A percentile compares a stretch with the other conserved stretches of the same genome.
These are phyloP conservation scores for Cladopsammia gracilis DNA, from an alignment of 64 coral and sea anemone species.

Conservation along the genomic window DNA sequence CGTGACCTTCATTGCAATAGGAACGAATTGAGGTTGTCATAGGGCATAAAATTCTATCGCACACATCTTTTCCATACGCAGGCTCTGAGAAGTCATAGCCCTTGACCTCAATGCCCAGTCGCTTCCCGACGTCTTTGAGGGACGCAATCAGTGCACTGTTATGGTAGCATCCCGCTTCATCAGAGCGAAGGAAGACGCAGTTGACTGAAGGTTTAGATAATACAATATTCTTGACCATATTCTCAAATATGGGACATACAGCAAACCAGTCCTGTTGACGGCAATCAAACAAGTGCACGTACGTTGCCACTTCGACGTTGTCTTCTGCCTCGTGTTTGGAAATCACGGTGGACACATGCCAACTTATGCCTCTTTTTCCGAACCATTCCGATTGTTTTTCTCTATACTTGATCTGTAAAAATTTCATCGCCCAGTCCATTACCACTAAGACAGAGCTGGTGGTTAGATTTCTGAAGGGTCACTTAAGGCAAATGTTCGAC, in stretches of 20 bases:
- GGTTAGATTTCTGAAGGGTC: not conserved
- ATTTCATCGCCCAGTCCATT: slow-evolving; percentile 7
- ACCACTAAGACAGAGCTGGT: not conserved
- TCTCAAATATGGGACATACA: slow-evolving; percentile 34
- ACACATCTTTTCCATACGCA: slow-evolving; percentile 73
- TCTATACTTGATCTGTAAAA: not conserved
- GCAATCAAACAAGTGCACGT: slow-evolving; percentile 15
- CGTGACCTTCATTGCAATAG: slow-evolving; percentile 53
- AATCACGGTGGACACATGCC: slow-evolving; percentile 18
- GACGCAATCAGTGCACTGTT: slow-evolving; percentile 3
- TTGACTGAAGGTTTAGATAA: not conserved
- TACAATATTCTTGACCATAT: not conserved
- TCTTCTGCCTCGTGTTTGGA: not conserved
- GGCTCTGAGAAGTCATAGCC: slow-evolving; percentile 65
- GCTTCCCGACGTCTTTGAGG: slow-evolving; percentile 11
- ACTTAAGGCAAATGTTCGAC: slow-evolving; percentile 51
- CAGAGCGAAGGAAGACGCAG: slow-evolving; percentile 10
- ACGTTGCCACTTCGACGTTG: not conserved
- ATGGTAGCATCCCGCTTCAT: slow-evolving; percentile 22
- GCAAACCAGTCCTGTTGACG: slow-evolving; percentile 33
- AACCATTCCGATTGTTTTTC: slow-evolving; percentile 48
- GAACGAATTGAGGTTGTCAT: slow-evolving; percentile 51
- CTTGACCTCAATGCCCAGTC: not conserved
- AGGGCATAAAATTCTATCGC: slow-evolving; percentile 71
- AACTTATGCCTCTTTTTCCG: slow-evolving; percentile 46